Conservation (phyloP, 2,797 vertebrate species). For the Propithecus perrieri region DNA sequence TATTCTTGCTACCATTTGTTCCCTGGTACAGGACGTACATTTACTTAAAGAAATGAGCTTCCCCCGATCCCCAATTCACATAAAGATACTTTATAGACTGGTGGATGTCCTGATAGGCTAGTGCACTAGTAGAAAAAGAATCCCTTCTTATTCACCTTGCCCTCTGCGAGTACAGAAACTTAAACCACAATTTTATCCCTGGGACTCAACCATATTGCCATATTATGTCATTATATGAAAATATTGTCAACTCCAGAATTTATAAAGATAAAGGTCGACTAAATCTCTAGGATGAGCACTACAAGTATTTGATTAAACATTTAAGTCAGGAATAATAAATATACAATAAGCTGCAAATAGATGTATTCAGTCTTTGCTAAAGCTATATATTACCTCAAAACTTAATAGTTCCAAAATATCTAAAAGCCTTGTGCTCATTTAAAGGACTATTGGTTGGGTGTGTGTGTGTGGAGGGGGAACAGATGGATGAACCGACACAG, state of each 20-base stretch:
- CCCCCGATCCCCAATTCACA: neutral
- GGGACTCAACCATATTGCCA: neutral
- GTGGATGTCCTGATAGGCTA: neutral
- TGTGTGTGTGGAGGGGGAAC: neutral
- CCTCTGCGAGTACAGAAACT: neutral
- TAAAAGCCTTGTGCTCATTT: neutral
- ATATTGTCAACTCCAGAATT: neutral
- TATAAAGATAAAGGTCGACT: neutral
- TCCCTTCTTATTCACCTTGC: neutral
- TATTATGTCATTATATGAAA: neutral
- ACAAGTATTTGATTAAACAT: neutral
- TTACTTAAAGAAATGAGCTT: neutral
- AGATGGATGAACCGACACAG: constrained; percentile 39
- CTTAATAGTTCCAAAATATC: neutral
- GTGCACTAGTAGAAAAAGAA: neutral
- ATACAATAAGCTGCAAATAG: neutral
- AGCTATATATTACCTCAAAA: neutral
- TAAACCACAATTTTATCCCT: neutral
- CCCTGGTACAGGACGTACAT: neutral
- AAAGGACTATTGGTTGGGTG: neutral
- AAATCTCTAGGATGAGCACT: constrained; percentile 11
- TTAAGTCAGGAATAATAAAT: constrained; percentile 17
- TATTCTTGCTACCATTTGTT: neutral
- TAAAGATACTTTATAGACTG: neutral
- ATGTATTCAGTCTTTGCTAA: neutral